Evolutionary conservation across 2,113 vertebrate species (phyloP).

Genomic region (Thinocorus orbignyianus): DNA sequence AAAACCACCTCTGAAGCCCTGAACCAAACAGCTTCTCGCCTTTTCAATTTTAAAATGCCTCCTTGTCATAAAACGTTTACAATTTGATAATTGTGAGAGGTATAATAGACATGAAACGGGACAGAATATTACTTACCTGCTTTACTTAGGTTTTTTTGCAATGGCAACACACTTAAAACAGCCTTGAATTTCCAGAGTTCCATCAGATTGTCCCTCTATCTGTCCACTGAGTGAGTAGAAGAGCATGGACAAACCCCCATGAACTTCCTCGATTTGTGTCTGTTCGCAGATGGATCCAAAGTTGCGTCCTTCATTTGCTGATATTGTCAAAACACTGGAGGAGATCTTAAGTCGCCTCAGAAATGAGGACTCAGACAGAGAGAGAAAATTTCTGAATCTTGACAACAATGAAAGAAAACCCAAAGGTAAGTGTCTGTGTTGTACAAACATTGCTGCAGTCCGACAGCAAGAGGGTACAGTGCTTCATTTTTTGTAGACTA

Average conservation of each 20-base stretch:
- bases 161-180: background rate
- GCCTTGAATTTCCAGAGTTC: background rate
- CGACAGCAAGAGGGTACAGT: background rate
- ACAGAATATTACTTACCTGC: background rate
- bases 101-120: background rate
- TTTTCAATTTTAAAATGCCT: background rate
- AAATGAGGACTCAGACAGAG: conserved; percentile 81
- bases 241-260: background rate
- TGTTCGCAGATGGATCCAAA: conserved; percentile 91
- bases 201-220: background rate
- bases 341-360: conserved; percentile 81
- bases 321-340: conserved; percentile 86
- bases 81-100: background rate
- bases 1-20: background rate
- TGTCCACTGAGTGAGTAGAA: background rate
- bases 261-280: background rate
- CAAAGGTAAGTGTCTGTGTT: conserved; percentile 79
- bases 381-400: conserved; percentile 69
- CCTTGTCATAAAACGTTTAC: background rate
- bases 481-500: background rate
- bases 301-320: conserved; percentile 89
- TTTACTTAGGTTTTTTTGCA: background rate
- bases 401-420: conserved; percentile 82
- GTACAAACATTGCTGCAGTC: background rate
- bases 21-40: background rate